phyloP scores from a whole-genome alignment of 2,113 vertebrate genomes.

The Apistogramma diplotaenia region DNA sequence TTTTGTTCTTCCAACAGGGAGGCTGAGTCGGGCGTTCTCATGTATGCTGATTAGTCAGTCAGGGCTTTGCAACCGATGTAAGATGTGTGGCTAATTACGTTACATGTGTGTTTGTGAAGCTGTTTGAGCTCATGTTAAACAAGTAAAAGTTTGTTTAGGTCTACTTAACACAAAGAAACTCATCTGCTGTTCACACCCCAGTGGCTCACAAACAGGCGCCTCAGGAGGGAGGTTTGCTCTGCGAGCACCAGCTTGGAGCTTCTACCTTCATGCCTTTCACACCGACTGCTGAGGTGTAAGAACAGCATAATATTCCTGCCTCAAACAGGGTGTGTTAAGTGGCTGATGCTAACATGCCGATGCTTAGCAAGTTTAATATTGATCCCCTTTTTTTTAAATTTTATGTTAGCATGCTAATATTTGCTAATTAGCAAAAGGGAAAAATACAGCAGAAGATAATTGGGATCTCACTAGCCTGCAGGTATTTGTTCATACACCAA shows the following conservation, averaged over 20 bases:
- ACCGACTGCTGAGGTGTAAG: neutral
- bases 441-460: neutral
- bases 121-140: neutral
- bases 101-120: accelerated
- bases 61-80: neutral
- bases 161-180: neutral
- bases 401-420: neutral
- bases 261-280: neutral
- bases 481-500: neutral
- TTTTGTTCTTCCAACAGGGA: neutral
- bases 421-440: neutral
- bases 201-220: neutral
- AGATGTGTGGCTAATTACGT: too few relatives aligned
- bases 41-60: neutral
- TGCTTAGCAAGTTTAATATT: neutral
- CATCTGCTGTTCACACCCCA: neutral
- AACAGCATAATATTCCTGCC: neutral
- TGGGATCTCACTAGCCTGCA: neutral
- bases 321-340: neutral
- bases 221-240: neutral
- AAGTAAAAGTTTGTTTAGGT: neutral
- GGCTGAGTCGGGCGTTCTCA: neutral
- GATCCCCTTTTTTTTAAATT: neutral
- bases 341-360: neutral
- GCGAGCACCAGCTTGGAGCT: neutral